Evolutionary conservation across 2,888 invertebrate genomes (phyloP).

Genomic region (Andrena camellia): DNA sequence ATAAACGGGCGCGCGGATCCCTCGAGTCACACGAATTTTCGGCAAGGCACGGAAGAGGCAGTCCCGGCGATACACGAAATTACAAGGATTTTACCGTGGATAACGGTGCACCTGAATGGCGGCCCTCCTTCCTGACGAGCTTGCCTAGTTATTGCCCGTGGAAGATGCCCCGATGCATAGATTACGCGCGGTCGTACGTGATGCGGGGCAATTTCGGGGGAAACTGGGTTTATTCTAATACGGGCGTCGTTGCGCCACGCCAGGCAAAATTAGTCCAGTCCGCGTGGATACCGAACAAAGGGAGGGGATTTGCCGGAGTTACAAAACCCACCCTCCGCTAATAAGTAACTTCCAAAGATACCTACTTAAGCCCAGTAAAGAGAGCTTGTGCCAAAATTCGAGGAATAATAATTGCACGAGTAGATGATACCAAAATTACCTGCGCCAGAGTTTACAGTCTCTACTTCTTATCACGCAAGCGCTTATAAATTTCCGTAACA

Average conservation of each 20-base stretch:
- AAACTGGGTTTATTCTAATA: constrained; percentile 63
- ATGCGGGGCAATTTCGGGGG: constrained; percentile 53
- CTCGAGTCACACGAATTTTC: not conserved
- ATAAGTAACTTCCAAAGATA: constrained; percentile 23
- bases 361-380: too few relatives aligned
- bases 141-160: constrained; percentile 40
- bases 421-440: too few relatives aligned
- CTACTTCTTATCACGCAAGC: too few relatives aligned
- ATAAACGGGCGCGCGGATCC: constrained; percentile 1
- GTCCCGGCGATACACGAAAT: constrained; percentile 29
- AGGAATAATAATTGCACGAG: too few relatives aligned
- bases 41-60: constrained; percentile 3
- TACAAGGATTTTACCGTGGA: constrained; percentile 19
- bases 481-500: too few relatives aligned
- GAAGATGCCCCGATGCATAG: constrained; percentile 64
- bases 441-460: too few relatives aligned
- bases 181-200: constrained; percentile 59
- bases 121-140: constrained; percentile 34
- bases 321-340: constrained; percentile 24
- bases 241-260: constrained; percentile 38
- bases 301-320: constrained; percentile 39
- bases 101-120: constrained; percentile 15
- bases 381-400: too few relatives aligned
- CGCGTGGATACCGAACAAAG: constrained; percentile 21
- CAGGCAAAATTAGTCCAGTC: constrained; percentile 56